These are phyloP conservation scores for Lampropteryx suffumata DNA, from an alignment of 2,888 invertebrate species.

Conservation along the genomic window DNA sequence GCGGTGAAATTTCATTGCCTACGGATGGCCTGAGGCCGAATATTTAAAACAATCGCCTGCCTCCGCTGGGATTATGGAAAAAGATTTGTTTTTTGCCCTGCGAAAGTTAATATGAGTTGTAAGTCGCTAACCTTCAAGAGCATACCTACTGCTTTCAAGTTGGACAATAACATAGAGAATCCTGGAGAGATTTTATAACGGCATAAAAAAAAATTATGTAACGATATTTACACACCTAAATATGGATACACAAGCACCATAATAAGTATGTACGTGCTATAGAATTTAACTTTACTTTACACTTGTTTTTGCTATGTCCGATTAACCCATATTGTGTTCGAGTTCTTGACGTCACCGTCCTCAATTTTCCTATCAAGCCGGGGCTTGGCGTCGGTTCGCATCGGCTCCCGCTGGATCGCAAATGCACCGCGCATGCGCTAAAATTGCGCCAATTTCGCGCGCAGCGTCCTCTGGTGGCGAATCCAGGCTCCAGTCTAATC, in stretches of 20 bases:
- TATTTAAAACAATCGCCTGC: slow-evolving; percentile 60
- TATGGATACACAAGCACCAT: slow-evolving; percentile 5
- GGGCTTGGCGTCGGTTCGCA: slow-evolving; percentile 73
- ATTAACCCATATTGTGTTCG: slow-evolving; percentile 75
- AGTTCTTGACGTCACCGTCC: slow-evolving; percentile 78
- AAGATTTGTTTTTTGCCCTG: slow-evolving; percentile 52
- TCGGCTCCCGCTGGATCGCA: slow-evolving; percentile 70
- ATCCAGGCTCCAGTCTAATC: slow-evolving; percentile 69
- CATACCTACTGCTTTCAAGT: too few species aligned
- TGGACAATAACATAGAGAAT: too few species aligned
- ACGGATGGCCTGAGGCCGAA: slow-evolving; percentile 43
- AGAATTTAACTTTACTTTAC: slow-evolving; percentile 42
- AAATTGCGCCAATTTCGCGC: slow-evolving; percentile 80
- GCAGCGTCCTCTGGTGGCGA: slow-evolving; percentile 75
- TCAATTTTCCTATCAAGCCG: slow-evolving; percentile 78
- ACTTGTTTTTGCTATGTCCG: slow-evolving; percentile 70
- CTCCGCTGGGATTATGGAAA: slow-evolving; percentile 52
- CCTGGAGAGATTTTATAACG: too few species aligned
- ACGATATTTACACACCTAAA: slow-evolving; percentile 9
- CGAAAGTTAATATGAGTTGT: slow-evolving; percentile 49
- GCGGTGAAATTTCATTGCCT: slow-evolving; percentile 40
- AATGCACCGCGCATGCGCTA: slow-evolving; percentile 72
- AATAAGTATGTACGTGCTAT: slow-evolving; percentile 26
- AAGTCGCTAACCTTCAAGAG: too few species aligned
- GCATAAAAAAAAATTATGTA: not conserved